Evolutionary conservation across 2,113 vertebrate genomes (phyloP).

Genomic region (Orthonyx spaldingii): DNA sequence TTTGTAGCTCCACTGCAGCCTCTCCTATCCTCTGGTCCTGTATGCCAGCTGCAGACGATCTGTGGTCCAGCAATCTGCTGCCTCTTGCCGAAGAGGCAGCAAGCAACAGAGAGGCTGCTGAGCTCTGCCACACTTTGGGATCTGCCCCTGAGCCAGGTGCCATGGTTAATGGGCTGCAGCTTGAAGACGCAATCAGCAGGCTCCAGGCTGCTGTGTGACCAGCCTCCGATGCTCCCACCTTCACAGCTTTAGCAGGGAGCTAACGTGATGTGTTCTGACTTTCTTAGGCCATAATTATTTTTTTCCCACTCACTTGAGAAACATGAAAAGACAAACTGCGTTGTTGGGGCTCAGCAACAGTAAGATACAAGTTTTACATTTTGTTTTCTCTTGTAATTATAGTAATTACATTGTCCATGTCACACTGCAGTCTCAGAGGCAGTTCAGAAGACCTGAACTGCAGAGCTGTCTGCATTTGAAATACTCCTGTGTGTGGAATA

Average conservation of each 20-base stretch:
- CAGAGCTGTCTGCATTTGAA: neutral
- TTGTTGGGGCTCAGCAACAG: neutral
- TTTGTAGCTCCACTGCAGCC: neutral
- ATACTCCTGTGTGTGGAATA: neutral
- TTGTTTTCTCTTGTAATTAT: neutral
- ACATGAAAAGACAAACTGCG: neutral
- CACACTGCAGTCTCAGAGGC: neutral
- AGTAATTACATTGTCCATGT: neutral
- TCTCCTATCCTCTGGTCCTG: neutral
- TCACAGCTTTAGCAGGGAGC: neutral
- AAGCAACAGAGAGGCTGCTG: neutral
- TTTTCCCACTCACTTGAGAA: neutral
- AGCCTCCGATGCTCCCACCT: neutral
- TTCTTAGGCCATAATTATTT: neutral
- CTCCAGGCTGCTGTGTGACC: neutral
- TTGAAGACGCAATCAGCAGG: neutral
- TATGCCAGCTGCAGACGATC: neutral
- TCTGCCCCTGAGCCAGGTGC: neutral
- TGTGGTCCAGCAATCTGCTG: neutral
- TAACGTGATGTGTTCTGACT: neutral
- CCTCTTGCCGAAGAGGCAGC: neutral
- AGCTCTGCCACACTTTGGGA: neutral
- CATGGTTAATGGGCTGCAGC: neutral
- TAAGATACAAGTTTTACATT: neutral
- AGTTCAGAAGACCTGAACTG: neutral